Evolutionary conservation across 2,888 invertebrate species (phyloP).

Genomic region (Proisotoma minuta): DNA sequence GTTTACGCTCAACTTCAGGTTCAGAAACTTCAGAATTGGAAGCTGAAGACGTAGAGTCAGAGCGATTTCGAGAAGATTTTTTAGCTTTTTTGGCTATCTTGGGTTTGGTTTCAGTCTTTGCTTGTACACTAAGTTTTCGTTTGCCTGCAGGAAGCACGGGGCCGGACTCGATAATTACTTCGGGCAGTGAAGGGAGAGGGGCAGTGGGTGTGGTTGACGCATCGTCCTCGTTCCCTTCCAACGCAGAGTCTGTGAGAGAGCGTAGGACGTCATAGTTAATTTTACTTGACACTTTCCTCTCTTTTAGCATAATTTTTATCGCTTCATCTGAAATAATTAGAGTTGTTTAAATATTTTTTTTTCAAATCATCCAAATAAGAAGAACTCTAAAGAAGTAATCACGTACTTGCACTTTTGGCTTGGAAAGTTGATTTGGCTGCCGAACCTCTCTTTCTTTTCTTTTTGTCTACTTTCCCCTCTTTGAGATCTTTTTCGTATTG

Average conservation of each 20-base stretch:
- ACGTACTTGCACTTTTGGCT: constrained; percentile 53
- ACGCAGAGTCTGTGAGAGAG: constrained; percentile 58
- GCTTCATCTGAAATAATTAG: constrained; percentile 90
- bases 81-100: constrained; percentile 5
- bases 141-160: constrained; percentile 37
- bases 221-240: constrained; percentile 9
- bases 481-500: constrained; percentile 72
- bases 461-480: constrained; percentile 80
- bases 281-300: constrained; percentile 91
- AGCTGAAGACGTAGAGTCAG: too few species aligned
- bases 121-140: constrained; percentile 20
- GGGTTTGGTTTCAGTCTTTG: constrained; percentile 18
- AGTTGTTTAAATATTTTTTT: too few species aligned
- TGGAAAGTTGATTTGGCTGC: constrained; percentile 46
- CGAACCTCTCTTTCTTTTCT: constrained; percentile 61
- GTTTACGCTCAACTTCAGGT: too few species aligned
- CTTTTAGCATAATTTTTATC: constrained; percentile 91
- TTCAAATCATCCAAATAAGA: too few species aligned
- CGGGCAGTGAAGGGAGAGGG: not conserved
- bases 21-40: too few species aligned
- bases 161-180: constrained; percentile 45
- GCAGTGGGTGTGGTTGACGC: not conserved
- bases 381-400: not conserved
- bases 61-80: too few species aligned
- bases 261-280: constrained; percentile 96